Evolutionary conservation across 2,888 invertebrate genomes (phyloP), one percentile per base, ranked within the genome.

Genomic region (Hirtodrosophila histrioides): DNA sequence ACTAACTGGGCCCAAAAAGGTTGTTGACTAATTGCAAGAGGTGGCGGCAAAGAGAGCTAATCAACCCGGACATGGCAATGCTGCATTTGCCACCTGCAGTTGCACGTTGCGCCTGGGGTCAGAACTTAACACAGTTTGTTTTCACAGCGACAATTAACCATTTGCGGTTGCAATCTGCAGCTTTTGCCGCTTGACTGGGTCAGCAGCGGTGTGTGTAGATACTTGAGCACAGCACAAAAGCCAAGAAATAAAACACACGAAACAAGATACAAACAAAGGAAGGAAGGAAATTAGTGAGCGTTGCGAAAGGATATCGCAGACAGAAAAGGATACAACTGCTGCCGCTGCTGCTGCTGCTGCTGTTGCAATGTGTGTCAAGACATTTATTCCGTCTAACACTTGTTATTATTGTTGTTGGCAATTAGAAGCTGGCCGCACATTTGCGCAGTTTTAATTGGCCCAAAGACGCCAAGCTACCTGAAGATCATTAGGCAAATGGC

Each of bases 81-180:
- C 35, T 49, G 44, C 50, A 45, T 36, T 49, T 57, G 63, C 49
- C 40, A 44, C 53, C 70, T 54, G 51, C 31, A 39, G 51, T 56
- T 46, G 66, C 66, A 53, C 27, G 7, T 29, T 36, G 33, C 36
- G 54, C 88, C 87, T 77, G 60, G 76, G 87, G 89, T 86, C 87
- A 86, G 72, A 89, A 86, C 89, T 89, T 89, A 90, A 89, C 89
- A 90, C 88, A 87, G 86, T 89, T 89, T 81, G 75, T 65, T 70
- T 27, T 54, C 39, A 56, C 5, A 27, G 50, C 60, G 54, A 86
- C 82, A 87, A 83, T 86, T 86, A 86, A 74, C 58, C 70, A 61
- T 74, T 71, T 86, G 81, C 63, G 87, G 86, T 62, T 54, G 69
- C 72, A 46, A 43, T 58, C 51, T 24, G 43, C 66, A 36, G n/a